phyloP scores from a whole-genome alignment of 2,888 invertebrate genomes.

The Tetrapedia diversipes region DNA sequence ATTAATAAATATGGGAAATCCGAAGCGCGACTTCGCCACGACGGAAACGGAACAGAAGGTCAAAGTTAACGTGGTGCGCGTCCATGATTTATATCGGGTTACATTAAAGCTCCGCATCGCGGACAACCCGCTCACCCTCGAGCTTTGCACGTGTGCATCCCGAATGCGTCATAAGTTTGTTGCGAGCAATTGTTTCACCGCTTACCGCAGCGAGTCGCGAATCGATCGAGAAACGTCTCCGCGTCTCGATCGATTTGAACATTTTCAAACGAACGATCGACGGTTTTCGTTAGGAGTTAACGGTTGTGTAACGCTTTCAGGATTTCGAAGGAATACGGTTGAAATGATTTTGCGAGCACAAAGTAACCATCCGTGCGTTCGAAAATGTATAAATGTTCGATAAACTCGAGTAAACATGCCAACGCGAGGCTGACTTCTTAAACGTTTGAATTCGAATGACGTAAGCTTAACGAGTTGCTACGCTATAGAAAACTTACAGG shows the following conservation, averaged over 20 bases:
- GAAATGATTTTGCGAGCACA: constrained; percentile 5
- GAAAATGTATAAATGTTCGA: background rate
- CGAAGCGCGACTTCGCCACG: background rate
- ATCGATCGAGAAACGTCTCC: constrained; percentile 9
- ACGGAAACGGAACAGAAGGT: constrained; percentile 26
- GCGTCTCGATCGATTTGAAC: constrained; percentile 4
- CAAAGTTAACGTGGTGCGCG: constrained; percentile 18
- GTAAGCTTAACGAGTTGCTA: background rate
- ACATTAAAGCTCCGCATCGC: background rate
- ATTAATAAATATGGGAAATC: constrained; percentile 10
- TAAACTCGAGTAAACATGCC: constrained; percentile 1
- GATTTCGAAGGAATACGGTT: background rate
- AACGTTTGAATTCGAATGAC: constrained; percentile 3
- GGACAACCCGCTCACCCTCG: constrained; percentile 13
- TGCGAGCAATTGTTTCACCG: constrained; percentile 23
- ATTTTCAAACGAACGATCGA: background rate
- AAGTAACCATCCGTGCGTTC: constrained; percentile 3
- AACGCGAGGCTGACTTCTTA: background rate
- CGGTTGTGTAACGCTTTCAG: constrained; percentile 2
- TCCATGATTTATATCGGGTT: constrained; percentile 16
- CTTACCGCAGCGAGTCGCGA: constrained; percentile 11
- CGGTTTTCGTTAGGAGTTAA: background rate
- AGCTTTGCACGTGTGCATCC: constrained; percentile 23
- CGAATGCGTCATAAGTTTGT: constrained; percentile 34
- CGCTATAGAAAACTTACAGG: background rate